These are phyloP conservation scores for Antechinus stuartii DNA, from an alignment of 2,113 vertebrate genomes.

Conservation along the genomic window DNA sequence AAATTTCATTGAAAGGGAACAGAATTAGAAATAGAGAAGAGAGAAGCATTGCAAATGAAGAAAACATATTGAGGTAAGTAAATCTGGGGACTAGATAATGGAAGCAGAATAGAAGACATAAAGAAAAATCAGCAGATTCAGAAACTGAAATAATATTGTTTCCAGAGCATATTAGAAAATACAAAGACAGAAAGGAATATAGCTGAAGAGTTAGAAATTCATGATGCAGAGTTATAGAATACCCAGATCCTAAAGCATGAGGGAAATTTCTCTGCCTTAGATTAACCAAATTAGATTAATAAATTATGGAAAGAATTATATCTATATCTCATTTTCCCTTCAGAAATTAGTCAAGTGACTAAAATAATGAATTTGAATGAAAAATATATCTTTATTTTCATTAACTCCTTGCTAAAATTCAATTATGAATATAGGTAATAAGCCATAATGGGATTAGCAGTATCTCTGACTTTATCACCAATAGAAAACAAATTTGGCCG, in stretches of 20 bases:
- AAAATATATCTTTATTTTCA: background rate
- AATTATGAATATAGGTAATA: background rate
- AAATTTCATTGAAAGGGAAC: background rate
- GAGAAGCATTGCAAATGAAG: background rate
- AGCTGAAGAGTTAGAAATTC: background rate
- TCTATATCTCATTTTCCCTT: no score
- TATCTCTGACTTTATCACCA: background rate
- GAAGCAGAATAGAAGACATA: background rate
- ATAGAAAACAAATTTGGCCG: background rate
- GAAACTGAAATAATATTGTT: background rate
- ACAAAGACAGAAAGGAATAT: background rate
- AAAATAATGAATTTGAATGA: background rate
- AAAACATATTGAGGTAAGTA: background rate
- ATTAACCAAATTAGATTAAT: slow-evolving; percentile 32
- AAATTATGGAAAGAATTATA: slow-evolving; percentile 24
- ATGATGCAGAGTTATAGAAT: background rate
- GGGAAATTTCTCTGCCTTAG: background rate
- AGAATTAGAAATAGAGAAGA: background rate
- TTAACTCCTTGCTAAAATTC: background rate
- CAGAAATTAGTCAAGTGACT: no score
- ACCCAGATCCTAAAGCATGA: slow-evolving; percentile 9
- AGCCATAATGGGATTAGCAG: background rate
- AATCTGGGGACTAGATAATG: background rate
- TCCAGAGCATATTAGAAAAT: background rate
- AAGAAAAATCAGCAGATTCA: background rate